Percentiles rank a stretch among this genome's conserved stretches.
These are phyloP conservation scores for Penaeus indicus DNA, from an alignment of 1,140 invertebrate genomes.

Conservation along the genomic window DNA sequence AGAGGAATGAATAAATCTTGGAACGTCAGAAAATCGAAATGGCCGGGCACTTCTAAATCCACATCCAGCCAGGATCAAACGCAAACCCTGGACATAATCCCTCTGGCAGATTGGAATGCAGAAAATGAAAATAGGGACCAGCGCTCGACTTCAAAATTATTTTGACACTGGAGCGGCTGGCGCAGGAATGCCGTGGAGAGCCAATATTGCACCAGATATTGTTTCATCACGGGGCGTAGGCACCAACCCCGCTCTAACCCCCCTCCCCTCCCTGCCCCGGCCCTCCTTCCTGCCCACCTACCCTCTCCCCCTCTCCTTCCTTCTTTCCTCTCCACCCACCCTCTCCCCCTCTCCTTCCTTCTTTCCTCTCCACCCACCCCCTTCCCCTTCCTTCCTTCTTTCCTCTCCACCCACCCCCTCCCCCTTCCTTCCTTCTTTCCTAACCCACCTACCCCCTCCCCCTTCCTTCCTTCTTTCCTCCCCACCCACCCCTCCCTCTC, in stretches of 20 bases:
- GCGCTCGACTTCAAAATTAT: conserved; percentile 64
- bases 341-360: conserved; percentile 11
- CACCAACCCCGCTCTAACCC: neutral
- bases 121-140: conserved; percentile 63
- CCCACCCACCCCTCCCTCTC: conserved; percentile 15
- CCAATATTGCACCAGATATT: conserved; percentile 63
- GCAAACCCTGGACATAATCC: conserved; percentile 58
- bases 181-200: conserved; percentile 62
- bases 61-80: conserved; percentile 59
- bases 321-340: neutral
- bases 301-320: neutral
- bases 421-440: neutral
- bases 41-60: conserved; percentile 57
- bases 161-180: conserved; percentile 63
- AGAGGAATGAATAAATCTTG: conserved; percentile 62
- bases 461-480: neutral
- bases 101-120: conserved; percentile 63
- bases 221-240: conserved; percentile 53
- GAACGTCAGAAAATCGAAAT: conserved; percentile 57
- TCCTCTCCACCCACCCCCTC: conserved; percentile 3
- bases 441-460: neutral
- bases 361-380: conserved; percentile 1
- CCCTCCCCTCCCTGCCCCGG: neutral
- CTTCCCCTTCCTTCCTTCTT: conserved; percentile 26
- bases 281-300: neutral